Evolutionary conservation across 2,113 vertebrate species (phyloP).

Genomic region (human (Homo sapiens)): GRCh38 chr11:91520001-91520500

Average conservation of each 20-base stretch:
- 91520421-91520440: neutral
- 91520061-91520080: neutral
- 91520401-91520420: neutral
- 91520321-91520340: neutral
- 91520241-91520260: neutral
- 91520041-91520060: too few relatives aligned
- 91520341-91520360: neutral
- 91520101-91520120: neutral
- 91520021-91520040: too few relatives aligned
- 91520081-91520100: neutral
- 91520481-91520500: neutral
- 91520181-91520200: neutral
- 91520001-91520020: too few relatives aligned
- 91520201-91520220: neutral
- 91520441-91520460: neutral
- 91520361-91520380: neutral
- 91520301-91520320: neutral
- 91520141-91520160: neutral
- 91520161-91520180: neutral
- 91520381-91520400: neutral
- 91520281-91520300: neutral
- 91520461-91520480: neutral
- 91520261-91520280: neutral
- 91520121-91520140: neutral
- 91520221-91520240: neutral